These are phyloP conservation scores for Perca schrenkii DNA, from an alignment of 2,113 vertebrate species.

Conservation along the genomic window DNA sequence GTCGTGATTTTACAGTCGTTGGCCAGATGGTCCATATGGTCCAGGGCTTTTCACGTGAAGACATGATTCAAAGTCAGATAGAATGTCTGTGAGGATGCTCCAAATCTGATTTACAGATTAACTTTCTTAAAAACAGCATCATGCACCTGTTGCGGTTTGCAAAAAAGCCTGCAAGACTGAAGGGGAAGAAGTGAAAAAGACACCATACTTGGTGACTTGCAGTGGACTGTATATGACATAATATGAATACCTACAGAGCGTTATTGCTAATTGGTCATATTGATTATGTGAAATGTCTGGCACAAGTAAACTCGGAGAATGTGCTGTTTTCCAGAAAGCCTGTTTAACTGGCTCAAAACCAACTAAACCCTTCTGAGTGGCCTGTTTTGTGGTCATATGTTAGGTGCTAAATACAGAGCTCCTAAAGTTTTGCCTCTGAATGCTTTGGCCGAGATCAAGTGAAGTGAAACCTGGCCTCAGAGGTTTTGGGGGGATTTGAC, in stretches of 20 bases:
- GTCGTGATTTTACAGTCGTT: slow-evolving; percentile 19
- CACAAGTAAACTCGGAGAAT: background rate
- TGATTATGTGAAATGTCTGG: too few relatives aligned
- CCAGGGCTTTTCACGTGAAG: slow-evolving; percentile 55
- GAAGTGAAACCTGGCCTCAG: background rate
- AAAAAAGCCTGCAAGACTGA: background rate
- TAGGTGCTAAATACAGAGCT: background rate
- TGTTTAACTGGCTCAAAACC: background rate
- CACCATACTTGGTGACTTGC: background rate
- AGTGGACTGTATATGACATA: background rate
- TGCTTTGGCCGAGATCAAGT: background rate
- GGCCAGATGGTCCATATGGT: slow-evolving; percentile 72
- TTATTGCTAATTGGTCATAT: too few relatives aligned
- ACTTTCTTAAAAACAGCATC: slow-evolving; percentile 37
- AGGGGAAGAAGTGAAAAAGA: background rate
- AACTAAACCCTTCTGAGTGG: background rate
- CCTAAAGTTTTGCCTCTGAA: background rate
- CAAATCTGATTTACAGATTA: slow-evolving; percentile 78
- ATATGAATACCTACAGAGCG: background rate
- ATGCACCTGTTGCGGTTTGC: slow-evolving; percentile 45
- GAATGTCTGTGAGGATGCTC: slow-evolving; percentile 39
- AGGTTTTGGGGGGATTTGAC: slow-evolving; percentile 30
- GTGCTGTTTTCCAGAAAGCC: background rate
- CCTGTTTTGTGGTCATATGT: background rate
- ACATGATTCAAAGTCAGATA: slow-evolving; percentile 46